Evolutionary conservation across 2,888 invertebrate species (phyloP), one percentile per base, ranked within the genome.

Genomic region (Syrista parreyssii): DNA sequence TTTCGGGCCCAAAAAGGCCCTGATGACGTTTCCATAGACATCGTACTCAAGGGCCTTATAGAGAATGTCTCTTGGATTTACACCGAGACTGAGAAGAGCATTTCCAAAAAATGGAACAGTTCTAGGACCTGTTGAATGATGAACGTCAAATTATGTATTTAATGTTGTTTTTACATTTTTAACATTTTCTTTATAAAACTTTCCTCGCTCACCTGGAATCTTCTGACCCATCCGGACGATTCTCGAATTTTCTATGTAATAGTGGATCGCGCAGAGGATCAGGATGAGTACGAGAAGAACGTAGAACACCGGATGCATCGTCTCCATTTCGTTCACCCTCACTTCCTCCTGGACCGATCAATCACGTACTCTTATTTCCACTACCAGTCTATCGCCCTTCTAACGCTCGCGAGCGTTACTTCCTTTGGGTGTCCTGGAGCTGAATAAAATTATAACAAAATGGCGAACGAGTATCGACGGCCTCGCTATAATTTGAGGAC

Each of bases 21-120:
- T 85, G 23, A 83, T 36, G 0, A 91, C 88, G 69, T 82, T 83
- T 55, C 89, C 90, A n/a, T 90, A 87, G 4, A 81, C 36, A n/a
- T 88, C 84, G 36, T 85, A 79, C 33, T 84, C 15, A 0, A 86
- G 69, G 4, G 85, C 78, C 74, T 79, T 83, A 0, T 36, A 36
- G 1, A 91, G 79, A 0, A 87, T 78, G 35, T 88, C 83, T 74
- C 85, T 80, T 0, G 91, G 90, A 4, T 86, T 30, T 0, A 89
- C 71, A 1, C 86, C 86, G 0, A 88, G 1, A 1, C 84, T 84
- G 31, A 89, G 15, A 9, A 88, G 79, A 30, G 88, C 86, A 72
- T 90, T 90, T 34, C 91, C 91, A 11, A 91, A 76, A 68, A 91
- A 87, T 55, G 91, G 90, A 31, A 91, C 75, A 0, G 85, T 82